These are phyloP conservation scores for Paratrypauchen microcephalus DNA, from an alignment of 2,797 vertebrate species.

Conservation along the genomic window DNA sequence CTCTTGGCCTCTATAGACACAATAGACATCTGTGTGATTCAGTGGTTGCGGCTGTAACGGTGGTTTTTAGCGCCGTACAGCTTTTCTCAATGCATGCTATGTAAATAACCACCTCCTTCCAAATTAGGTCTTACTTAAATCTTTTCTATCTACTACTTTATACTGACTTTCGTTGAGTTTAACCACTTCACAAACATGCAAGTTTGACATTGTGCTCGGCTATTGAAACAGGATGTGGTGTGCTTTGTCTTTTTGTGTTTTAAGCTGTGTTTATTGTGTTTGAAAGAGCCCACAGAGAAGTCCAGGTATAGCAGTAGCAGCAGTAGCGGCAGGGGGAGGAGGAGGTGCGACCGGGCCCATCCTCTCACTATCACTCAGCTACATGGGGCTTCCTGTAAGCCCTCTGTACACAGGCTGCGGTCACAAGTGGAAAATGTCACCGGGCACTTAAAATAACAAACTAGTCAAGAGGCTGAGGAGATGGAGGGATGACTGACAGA, in stretches of 20 bases:
- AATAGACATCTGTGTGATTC: slow-evolving; percentile 5
- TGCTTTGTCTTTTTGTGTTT: slow-evolving; percentile 43
- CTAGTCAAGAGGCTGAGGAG: slow-evolving; percentile 30
- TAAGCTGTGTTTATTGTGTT: slow-evolving; percentile 40
- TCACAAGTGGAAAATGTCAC: slow-evolving; percentile 64
- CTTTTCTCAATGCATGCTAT: slow-evolving; percentile 9
- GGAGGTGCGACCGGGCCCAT: slow-evolving; percentile 13
- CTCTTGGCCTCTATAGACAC: slow-evolving; percentile 1
- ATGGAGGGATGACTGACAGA: slow-evolving; percentile 34
- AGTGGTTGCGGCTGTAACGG: slow-evolving; percentile 45
- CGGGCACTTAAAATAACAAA: slow-evolving; percentile 53
- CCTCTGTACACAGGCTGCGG: slow-evolving; percentile 45
- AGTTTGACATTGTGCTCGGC: slow-evolving; percentile 28
- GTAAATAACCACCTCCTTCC: slow-evolving; percentile 30
- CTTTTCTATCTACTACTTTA: slow-evolving; percentile 34
- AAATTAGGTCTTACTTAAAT: slow-evolving; percentile 45
- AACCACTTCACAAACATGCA: slow-evolving; percentile 61
- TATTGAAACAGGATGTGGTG: slow-evolving; percentile 68
- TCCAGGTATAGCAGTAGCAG: slow-evolving; percentile 27
- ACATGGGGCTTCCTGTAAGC: slow-evolving; percentile 59
- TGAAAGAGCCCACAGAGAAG: slow-evolving; percentile 16
- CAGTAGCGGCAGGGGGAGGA: slow-evolving; percentile 13
- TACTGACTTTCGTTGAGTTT: slow-evolving; percentile 33
- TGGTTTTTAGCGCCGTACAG: slow-evolving; percentile 41
- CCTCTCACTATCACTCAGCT: slow-evolving; percentile 47